Percentiles rank a stretch among this genome's conserved stretches.
phyloP scores from a whole-genome alignment of 2,113 vertebrate species.

The Sminthopsis crassicaudata region DNA sequence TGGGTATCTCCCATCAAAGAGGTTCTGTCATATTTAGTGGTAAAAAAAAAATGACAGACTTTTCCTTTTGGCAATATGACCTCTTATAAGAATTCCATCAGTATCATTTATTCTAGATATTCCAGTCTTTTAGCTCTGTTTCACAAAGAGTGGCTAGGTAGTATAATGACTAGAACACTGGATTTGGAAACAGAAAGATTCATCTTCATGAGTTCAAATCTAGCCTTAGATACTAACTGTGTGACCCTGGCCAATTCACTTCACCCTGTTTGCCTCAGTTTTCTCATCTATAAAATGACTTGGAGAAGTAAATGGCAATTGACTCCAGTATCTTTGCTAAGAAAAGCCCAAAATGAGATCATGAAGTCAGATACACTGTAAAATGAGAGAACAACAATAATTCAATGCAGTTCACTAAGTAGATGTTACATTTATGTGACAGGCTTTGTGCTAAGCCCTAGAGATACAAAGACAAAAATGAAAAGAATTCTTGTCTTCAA shows the following conservation, averaged over 20 bases:
- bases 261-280: neutral
- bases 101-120: neutral
- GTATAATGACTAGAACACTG: neutral
- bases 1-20: neutral
- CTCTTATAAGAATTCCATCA: neutral
- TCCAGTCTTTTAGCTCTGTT: constrained; percentile 10
- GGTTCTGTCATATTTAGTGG: neutral
- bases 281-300: no score
- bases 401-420: neutral
- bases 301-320: no score
- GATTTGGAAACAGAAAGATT: neutral
- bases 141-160: neutral
- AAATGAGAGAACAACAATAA: neutral
- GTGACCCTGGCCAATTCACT: neutral
- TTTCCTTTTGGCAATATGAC: neutral
- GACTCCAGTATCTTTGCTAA: no score
- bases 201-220: neutral
- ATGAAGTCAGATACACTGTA: no score
- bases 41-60: neutral
- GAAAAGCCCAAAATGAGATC: no score
- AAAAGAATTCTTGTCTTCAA: neutral
- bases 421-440: neutral
- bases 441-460: neutral
- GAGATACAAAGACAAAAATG: neutral
- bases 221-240: neutral